These are phyloP conservation scores for Loriculus beryllinus DNA, from an alignment of 2,797 vertebrate species.

Conservation along the genomic window DNA sequence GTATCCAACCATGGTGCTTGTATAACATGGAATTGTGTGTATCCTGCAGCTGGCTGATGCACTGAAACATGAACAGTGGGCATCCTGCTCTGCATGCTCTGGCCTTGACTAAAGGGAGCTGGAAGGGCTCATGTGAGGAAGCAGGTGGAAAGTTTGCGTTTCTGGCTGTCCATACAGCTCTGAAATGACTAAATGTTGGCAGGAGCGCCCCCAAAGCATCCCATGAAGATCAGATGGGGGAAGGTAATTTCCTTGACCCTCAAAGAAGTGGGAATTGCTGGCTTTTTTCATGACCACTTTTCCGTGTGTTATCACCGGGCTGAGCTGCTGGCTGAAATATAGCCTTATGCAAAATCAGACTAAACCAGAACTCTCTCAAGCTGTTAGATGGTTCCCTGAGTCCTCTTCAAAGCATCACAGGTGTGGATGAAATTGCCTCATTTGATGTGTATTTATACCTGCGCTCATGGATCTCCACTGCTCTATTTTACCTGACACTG, in stretches of 20 bases:
- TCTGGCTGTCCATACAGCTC: not conserved
- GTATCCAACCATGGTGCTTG: accelerated
- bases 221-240: not conserved
- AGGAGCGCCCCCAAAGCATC: not conserved
- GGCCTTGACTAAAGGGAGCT: not conserved
- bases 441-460: not conserved
- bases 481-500: not conserved
- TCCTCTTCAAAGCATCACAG: not conserved
- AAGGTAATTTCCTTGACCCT: not conserved
- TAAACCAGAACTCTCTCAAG: not conserved
- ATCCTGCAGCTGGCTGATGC: not conserved
- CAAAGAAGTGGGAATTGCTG: not conserved
- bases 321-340: not conserved
- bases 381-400: not conserved
- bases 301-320: not conserved
- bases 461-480: not conserved
- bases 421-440: not conserved
- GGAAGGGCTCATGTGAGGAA: not conserved
- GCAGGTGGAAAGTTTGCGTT: not conserved
- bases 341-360: not conserved
- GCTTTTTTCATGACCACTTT: not conserved
- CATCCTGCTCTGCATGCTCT: not conserved
- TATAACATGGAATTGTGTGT: accelerated
- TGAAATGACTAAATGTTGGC: not conserved
- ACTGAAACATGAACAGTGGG: too few species aligned